Base-by-base conservation (phyloP, 2,113 vertebrate species). In the Motacilla tschutschensis region DNA sequence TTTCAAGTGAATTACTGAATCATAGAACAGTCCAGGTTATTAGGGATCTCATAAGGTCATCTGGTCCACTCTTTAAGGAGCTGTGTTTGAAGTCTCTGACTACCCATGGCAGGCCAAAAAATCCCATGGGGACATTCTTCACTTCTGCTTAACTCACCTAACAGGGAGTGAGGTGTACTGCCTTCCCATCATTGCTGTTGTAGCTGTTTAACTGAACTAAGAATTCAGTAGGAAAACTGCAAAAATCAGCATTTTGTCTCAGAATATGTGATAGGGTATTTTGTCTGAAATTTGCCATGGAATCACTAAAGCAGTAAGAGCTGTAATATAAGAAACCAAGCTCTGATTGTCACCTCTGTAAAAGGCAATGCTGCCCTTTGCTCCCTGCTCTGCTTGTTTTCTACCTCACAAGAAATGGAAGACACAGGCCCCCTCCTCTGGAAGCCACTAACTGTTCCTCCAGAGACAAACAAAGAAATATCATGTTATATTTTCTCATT, bases 91-190 rank as follows among this genome's bases (percentile, higher is more conserved):
- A 69, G 31, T 33, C 24, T 74, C 65, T 89, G 54, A 55, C 19
- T 29, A 38, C 6, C 63, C 22, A 66, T 50, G 35, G 9, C 31
- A 83, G 67, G 63, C 9, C 20, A 54, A 31, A 57, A 69, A 70
- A 47, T 62, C 14, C 8, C 11, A 9, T 26, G 21, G 17, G 36
- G 20, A 35, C 7, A 28, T 65, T 51, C 15, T 63, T 77, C n/a
- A 48, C 22, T 79, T 73, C 36, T 76, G 48, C 17, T 74, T 71
- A 81, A 91, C 41, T 79, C 38, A 28, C 10, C 20, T 63, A 18
- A 19, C 14, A 60, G 29, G 28, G 21, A 53, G 21, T 0, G 1
- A 41, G 41, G 4, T 1, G 1, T 33, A 40, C 71, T 57, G 50
- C 12, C 81, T 76, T 66, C 31, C 20, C 12, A 46, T 9, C 63